A percentile compares a stretch with the other conserved stretches of the same genome.
Evolutionary conservation across 2,888 invertebrate genomes (phyloP).

Genomic region (Drosophila kuntzei): DNA sequence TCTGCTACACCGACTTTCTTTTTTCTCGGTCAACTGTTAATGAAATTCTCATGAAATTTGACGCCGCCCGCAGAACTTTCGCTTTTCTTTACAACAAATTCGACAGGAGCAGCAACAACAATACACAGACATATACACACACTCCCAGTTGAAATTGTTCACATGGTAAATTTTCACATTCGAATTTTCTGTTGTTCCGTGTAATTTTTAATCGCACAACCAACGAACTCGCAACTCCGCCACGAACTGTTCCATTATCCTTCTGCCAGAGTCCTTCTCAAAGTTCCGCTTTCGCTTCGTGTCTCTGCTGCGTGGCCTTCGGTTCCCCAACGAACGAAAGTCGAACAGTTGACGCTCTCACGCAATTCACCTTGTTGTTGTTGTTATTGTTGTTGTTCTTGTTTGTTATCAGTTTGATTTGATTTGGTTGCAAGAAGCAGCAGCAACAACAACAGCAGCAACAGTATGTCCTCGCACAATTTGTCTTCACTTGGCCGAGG

Average conservation of each 20-base stretch:
- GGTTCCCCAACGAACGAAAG: constrained; percentile 24
- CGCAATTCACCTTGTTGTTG: constrained; percentile 30
- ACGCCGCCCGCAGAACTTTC: constrained; percentile 51
- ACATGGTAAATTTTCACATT: constrained; percentile 19
- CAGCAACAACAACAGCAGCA: constrained; percentile 21
- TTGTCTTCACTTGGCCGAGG: constrained; percentile 66
- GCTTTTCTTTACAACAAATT: constrained; percentile 48
- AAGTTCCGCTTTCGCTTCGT: constrained; percentile 37
- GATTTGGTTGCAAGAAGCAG: constrained; percentile 58
- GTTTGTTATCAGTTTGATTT: constrained; percentile 78
- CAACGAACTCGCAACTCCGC: constrained; percentile 81
- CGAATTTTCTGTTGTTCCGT: constrained; percentile 11
- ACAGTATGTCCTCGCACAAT: constrained; percentile 72
- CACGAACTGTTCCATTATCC: constrained; percentile 77
- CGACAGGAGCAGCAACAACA: constrained; percentile 35
- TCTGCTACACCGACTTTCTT: neutral
- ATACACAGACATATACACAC: constrained; percentile 9
- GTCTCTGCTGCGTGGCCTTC: constrained; percentile 21
- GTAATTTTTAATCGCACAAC: constrained; percentile 58
- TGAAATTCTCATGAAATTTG: constrained; percentile 50
- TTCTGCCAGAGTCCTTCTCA: constrained; percentile 23
- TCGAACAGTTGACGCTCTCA: constrained; percentile 31
- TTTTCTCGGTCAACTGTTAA: constrained; percentile 28
- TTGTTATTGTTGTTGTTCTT: constrained; percentile 31
- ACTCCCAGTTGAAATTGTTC: constrained; percentile 37